Percentiles rank a stretch among this genome's conserved stretches.
Conservation (phyloP, 1,140 invertebrate genomes). For the Rhagoletis zephyria region DNA sequence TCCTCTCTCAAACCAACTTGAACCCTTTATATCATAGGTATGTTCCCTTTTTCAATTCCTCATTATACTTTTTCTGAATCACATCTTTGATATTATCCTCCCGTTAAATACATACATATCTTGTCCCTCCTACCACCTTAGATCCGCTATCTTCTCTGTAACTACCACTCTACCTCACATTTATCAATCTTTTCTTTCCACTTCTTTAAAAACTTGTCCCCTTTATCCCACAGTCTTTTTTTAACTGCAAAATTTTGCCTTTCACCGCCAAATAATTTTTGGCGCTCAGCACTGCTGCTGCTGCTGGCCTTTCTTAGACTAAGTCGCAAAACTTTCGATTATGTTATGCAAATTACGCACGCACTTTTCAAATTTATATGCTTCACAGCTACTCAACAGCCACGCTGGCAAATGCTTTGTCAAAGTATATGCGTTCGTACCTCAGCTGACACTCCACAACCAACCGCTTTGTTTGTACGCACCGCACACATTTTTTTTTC, state of each 20-base stretch:
- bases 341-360: conserved; percentile 53
- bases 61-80: too few relatives aligned
- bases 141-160: too few relatives aligned
- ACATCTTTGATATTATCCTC: too few relatives aligned
- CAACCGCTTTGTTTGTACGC: background rate
- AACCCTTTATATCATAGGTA: too few relatives aligned
- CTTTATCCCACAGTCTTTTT: background rate
- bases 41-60: too few relatives aligned
- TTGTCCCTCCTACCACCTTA: too few relatives aligned
- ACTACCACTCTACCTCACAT: too few relatives aligned
- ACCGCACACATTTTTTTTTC: background rate
- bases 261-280: background rate
- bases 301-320: background rate
- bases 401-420: background rate
- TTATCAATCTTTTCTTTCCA: too few relatives aligned
- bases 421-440: background rate
- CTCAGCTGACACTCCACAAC: background rate
- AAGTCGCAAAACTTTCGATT: conserved; percentile 46
- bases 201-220: background rate
- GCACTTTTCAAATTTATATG: conserved; percentile 53
- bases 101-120: too few relatives aligned
- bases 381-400: conserved; percentile 33
- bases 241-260: background rate
- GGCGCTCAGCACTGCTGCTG: background rate
- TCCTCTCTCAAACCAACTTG: too few relatives aligned